A percentile compares a stretch with the other conserved stretches of the same genome.
These are phyloP conservation scores for Nasonia oneida DNA, from an alignment of 2,888 invertebrate genomes.

Conservation along the genomic window DNA sequence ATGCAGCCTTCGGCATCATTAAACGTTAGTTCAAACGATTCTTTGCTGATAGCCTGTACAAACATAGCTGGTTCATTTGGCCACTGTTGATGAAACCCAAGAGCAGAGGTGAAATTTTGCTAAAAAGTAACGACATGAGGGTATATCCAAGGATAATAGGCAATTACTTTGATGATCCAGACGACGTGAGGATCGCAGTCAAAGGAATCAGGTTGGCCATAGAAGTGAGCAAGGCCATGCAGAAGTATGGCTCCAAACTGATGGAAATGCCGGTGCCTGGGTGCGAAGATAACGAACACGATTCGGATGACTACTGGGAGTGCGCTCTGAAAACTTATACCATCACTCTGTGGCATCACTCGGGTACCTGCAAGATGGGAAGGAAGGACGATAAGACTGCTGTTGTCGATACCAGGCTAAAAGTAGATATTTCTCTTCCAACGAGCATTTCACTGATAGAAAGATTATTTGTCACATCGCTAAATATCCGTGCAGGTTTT, in stretches of 20 bases:
- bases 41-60: conserved; percentile 81
- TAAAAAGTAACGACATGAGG: conserved; percentile 83
- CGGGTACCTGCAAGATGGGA: conserved; percentile 85
- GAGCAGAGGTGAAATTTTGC: conserved; percentile 83
- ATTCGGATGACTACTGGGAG: conserved; percentile 82
- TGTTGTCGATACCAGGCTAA: conserved; percentile 83
- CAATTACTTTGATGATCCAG: conserved; percentile 84
- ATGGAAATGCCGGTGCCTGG: conserved; percentile 80
- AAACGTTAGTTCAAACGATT: conserved; percentile 81
- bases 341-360: conserved; percentile 86
- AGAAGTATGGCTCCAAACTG: conserved; percentile 81
- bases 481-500: conserved; percentile 79
- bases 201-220: conserved; percentile 82
- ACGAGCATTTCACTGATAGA: too few relatives aligned
- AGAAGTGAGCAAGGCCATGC: conserved; percentile 81
- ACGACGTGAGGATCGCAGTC: conserved; percentile 82
- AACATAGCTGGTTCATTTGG: conserved; percentile 70
- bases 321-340: conserved; percentile 85
- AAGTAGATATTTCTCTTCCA: conserved; percentile 71
- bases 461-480: conserved; percentile 68
- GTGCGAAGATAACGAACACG: conserved; percentile 80
- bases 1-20: conserved; percentile 80
- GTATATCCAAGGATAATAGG: conserved; percentile 84
- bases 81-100: conserved; percentile 83
- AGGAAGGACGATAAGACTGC: conserved; percentile 81